Base-by-base conservation (phyloP, 1,140 invertebrate genomes). In the Hylaeus volcanicus region DNA sequence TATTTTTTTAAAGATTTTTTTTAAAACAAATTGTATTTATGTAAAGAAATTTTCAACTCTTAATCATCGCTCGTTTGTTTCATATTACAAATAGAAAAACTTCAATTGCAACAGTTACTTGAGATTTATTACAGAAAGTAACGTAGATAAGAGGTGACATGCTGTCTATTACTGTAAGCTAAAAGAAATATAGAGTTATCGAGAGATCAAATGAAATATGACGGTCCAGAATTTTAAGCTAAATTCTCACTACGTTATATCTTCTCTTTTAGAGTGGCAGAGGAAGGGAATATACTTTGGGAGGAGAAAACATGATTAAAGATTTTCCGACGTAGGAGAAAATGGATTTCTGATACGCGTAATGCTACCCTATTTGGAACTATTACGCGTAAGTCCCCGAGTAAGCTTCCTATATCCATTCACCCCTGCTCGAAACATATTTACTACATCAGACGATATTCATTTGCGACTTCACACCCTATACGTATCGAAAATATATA, bases 321-420 rank as follows among this genome's bases (percentile, higher is more conserved):
- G 90, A 90, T 92, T 88, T 83, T 79, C 86, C 82, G 75, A 83
- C 86, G 84, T 78, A 60, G 82, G 78, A 90, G 89, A 90, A 91
- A 91, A 92, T 92, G 90, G 91, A 92, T 91, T 92, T 90, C 89
- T 90, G 89, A 92, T 91, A 89, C 89, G 85, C 84, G 87, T 90
- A 89, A 91, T 90, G 90, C 89, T 78, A 91, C 88, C 90, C 91
- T 91, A 92, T 92, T 91, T 90, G 90, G 89, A 90, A 88, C 90
- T 90, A 92, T 92, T 91, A 92, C 84, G 86, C 86, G 86, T 88
- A 89, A 91, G 89, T 89, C 90, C 82, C 79, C 63, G 80, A 82
- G 82, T 91, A 90, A 91, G 88, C 87, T 76, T 82, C 70, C 85
- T 88, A 82, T 88, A 90, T 90, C 89, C 88, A 86, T 89, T 83